Evolutionary conservation across 2,888 invertebrate genomes (phyloP).

Genomic region (Matsumyia berberina): DNA sequence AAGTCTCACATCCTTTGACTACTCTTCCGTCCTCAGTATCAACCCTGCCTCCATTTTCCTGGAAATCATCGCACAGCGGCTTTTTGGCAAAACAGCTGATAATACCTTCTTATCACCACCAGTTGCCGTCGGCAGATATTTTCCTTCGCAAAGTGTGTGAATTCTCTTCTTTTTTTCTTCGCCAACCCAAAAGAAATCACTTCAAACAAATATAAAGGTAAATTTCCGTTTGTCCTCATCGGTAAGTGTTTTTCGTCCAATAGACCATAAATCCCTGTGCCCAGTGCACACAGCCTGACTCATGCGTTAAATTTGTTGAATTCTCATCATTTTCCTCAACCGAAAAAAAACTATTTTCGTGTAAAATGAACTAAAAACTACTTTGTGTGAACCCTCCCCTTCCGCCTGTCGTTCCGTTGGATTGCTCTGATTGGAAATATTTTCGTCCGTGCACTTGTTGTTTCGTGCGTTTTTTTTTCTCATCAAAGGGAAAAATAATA

Average conservation of each 20-base stretch:
- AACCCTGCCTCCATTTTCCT: background rate
- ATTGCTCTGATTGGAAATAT: constrained; percentile 47
- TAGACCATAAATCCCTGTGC: constrained; percentile 12
- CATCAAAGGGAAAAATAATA: constrained; percentile 32
- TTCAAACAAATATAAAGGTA: background rate
- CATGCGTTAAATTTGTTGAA: constrained; percentile 50
- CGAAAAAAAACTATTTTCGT: constrained; percentile 48
- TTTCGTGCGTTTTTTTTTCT: constrained; percentile 1
- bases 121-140: constrained; percentile 46
- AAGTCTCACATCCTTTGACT: background rate
- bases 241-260: constrained; percentile 13
- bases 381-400: constrained; percentile 6
- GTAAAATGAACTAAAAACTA: constrained; percentile 16
- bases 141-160: background rate
- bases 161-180: constrained; percentile 6
- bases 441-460: background rate
- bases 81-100: constrained; percentile 55
- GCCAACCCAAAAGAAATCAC: background rate
- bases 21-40: background rate
- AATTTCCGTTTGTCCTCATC: background rate
- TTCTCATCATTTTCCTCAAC: constrained; percentile 7
- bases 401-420: background rate
- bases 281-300: constrained; percentile 39
- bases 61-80: constrained; percentile 32
- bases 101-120: constrained; percentile 60